Evolutionary conservation across 2,113 vertebrate genomes (phyloP), one percentile per base, ranked within the genome.

Genomic region (Pseudorasbora parva): DNA sequence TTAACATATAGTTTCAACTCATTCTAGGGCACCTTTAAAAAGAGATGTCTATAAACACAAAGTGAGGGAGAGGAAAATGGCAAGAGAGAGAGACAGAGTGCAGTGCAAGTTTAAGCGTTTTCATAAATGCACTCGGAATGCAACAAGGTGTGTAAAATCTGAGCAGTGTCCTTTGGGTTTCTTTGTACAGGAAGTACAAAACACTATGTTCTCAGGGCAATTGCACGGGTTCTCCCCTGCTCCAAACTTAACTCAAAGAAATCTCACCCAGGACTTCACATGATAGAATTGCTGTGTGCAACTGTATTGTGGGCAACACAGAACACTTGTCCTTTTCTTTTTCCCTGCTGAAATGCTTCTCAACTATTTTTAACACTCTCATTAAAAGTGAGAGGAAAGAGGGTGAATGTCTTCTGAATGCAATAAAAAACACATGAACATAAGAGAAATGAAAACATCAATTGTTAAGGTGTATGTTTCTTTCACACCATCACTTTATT

Each of bases 101-200:
- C 6, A 33, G 49, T 33, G 73, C 49, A 76, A 68, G 49, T 3
- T 15, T 27, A 51, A 51, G 33, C 17, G 11, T 8, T 23, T 59
- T 60, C 33, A 78, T 12, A 43, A 59, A 78, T 21, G 37, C 37
- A 25, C 12, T 43, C 14, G 1, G n/a, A 77, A 37, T 77, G 49
- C 54, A 77, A 56, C 54, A 60, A 60, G 30, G 37, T 49, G 23
- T 64, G 57, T 47, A 64, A 79, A 47, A 64, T 60, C 75, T 25
- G 23, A 30, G 41, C 77, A 7, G 8, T 79, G 14, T 79, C 77
- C 59, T 64, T 79, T 79, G 77, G 41, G 77, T 47, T 79, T 47
- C 17, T 79, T 62, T 79, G 10, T 19, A 30, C 41, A 47, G 41
- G 15, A 47, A 64, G 77, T 49, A 49, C 41, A 64, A 79, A 64